Evolutionary conservation across 2,113 vertebrate species (phyloP).

Genomic region (Campylomormyrus tamandua): DNA sequence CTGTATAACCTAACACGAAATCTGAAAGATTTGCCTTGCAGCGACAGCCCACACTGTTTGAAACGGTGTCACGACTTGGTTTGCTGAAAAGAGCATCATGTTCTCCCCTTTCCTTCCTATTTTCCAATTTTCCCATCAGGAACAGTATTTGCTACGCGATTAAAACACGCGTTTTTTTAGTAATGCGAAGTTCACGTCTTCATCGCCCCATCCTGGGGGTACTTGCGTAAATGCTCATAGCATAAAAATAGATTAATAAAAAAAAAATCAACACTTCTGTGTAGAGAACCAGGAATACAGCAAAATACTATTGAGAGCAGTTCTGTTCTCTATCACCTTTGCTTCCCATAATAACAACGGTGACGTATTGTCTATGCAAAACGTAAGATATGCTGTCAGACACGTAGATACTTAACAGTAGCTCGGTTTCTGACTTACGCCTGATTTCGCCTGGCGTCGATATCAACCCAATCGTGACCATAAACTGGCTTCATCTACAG

Average conservation of each 20-base stretch:
- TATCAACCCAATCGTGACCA: background rate
- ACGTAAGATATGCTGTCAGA: background rate
- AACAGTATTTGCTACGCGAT: background rate
- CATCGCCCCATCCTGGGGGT: background rate
- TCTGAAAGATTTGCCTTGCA: background rate
- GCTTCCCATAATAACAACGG: background rate
- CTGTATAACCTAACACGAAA: background rate
- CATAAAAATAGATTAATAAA: background rate
- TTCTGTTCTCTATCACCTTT: background rate
- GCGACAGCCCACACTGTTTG: background rate
- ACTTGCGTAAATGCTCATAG: background rate
- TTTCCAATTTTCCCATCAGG: background rate
- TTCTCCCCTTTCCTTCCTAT: background rate
- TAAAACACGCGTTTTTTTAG: background rate
- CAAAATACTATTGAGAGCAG: background rate
- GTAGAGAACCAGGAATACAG: background rate
- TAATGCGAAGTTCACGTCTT: background rate
- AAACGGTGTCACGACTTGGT: background rate
- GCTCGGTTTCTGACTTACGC: background rate
- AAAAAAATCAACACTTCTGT: background rate
- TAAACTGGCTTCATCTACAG: background rate
- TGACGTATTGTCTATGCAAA: background rate
- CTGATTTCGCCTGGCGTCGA: background rate
- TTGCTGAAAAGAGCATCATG: background rate
- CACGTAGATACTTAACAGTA: background rate